Base-by-base conservation (phyloP, 2,888 invertebrate genomes). In the Masnerella sp. region DNA sequence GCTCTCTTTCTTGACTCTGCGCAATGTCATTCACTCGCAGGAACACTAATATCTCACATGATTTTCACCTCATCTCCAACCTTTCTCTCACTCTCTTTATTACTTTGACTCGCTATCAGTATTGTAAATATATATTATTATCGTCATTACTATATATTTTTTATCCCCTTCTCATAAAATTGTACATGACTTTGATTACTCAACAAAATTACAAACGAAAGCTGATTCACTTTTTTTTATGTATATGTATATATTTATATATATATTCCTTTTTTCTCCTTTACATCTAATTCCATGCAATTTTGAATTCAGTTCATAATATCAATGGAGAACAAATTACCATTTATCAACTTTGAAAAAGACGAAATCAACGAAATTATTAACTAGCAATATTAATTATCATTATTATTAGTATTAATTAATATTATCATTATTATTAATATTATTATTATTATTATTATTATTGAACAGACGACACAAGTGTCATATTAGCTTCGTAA, bases 131-230 rank as follows among this genome's bases (percentile, higher is more conserved):
- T 51, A 73, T 64, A 69, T 68, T 69, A 74, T 64, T 52, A 69
- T 74, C 68, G 20, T 59, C 62, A 64, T 59, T 74, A 59, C 61
- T 54, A 69, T 69, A 59, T 59, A 52, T 34, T 69, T 67, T 62
- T 72, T 76, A 73, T 69, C 56, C 77, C 65, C 62, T 70, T 74
- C 64, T 73, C 74, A 14, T 70, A 75, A 71, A 76, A 70, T 77
- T 75, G 51, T 70, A 65, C 72, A 78, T 78, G 42, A 67, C 67
- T 67, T 58, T 40, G 56, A 62, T 77, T 45, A 42, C 18, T 52
- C 64, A 54, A 69, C 56, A 54, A 49, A 67, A 67, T 65, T 32
- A 65, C 30, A 47, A 69, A 69, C 58, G 22, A 64, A 74, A 62
- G 15, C 15, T 28, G 25, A 54, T 65, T 40, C 22, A 34, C 14